Evolutionary conservation across 2,797 vertebrate genomes (phyloP), one percentile per base, ranked within the genome.

Genomic region (Crax fasciolata): DNA sequence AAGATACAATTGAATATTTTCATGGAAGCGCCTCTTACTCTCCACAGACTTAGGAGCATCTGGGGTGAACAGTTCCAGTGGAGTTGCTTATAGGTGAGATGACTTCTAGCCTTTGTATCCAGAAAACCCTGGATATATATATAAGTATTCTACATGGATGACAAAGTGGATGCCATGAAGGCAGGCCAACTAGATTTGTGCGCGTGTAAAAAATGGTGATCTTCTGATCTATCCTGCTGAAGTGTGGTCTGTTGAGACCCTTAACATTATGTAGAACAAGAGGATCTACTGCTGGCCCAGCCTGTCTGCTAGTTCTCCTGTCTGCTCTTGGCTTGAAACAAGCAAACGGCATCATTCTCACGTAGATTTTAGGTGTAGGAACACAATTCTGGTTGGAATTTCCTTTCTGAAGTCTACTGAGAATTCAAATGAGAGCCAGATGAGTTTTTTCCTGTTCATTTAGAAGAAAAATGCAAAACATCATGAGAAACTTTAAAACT

Each of bases 361-460:
- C 28, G 16, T 89, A 93, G 83, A 94, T 94, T 81, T 76, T 95
- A 95, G 79, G 83, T 94, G 57, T 46, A 84, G 90, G 92, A 95
- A 95, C 95, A 97, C 91, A 93, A 59, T 95, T 96, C 70, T 93
- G 54, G n/a, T 96, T 97, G 95, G 96, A 97, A 97, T 97, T 97
- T 97, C 96, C 97, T 97, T 96, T 96, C 87, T 89, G 38, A 96
- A 95, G 44, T 92, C 96, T 93, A 44, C 13, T 96, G 97, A 97
- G 97, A 96, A 90, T 97, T 96, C 65, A 97, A 83, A 98, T 97
- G 82, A 93, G 93, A 97, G 95, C 90, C 97, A 97, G 96, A 96
- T 96, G 97, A 96, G 81, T 71, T 95, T 82, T 85, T 92, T 94
- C 89, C 89, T 88, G 65, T 95, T 91, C 78, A 48, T 85, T 90